Conservation (phyloP, 1,140 invertebrate species). For the Leptinotarsa defecta region DNA sequence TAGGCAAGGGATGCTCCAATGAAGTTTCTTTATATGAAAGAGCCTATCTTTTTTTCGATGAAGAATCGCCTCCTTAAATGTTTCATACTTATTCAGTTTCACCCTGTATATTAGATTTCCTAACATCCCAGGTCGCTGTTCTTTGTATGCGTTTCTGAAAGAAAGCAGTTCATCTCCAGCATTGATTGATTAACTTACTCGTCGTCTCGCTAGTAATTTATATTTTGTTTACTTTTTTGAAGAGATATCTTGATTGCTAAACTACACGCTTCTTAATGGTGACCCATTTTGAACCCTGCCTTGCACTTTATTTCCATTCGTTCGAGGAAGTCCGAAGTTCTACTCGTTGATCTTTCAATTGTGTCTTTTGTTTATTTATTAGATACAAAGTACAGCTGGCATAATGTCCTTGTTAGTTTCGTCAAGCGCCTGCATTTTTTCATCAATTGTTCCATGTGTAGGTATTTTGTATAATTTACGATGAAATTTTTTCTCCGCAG, state of each 20-base stretch:
- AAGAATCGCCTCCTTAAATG: too few relatives aligned
- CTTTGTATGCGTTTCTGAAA: background rate
- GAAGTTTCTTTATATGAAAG: too few relatives aligned
- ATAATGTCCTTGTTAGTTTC: background rate
- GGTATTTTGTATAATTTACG: too few relatives aligned
- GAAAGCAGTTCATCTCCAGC: background rate
- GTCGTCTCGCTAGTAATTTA: background rate
- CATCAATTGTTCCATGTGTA: too few relatives aligned
- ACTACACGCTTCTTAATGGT: background rate
- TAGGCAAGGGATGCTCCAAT: too few relatives aligned
- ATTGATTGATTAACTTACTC: too few relatives aligned
- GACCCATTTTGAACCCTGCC: background rate
- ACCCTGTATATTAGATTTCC: too few relatives aligned
- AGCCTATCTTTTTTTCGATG: too few relatives aligned
- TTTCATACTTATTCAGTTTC: too few relatives aligned
- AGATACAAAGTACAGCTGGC: background rate
- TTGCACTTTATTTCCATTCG: background rate
- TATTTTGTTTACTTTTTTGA: background rate
- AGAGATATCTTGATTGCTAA: background rate
- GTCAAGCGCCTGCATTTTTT: background rate
- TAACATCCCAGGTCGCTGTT: background rate
- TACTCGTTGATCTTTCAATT: background rate
- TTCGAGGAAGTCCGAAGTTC: background rate
- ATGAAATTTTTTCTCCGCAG: too few relatives aligned
- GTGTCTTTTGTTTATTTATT: conserved; percentile 1